Evolutionary conservation across 2,113 vertebrate species (phyloP), one percentile per base, ranked within the genome.

Genomic region (Etia nguti): DNA sequence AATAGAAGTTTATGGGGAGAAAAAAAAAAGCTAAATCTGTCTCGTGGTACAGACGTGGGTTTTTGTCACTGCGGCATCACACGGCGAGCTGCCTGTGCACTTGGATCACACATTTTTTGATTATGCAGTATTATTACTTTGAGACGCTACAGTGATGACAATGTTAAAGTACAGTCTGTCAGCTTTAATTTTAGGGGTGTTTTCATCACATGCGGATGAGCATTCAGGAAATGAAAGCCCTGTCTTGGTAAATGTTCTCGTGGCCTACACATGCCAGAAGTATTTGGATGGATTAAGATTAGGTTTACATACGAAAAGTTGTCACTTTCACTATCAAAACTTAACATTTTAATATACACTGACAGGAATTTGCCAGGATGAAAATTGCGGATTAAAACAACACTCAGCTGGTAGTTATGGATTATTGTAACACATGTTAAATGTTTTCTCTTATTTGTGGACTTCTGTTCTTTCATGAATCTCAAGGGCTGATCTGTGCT

Each of bases 151-250:
- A 46, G 86, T 62, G 85, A 50, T 83, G 86, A 80, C 26, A 79
- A 80, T 56, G 89, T 90, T 86, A 79, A 89, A 92, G 90, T 88
- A 70, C 68, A 90, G 86, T 84, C 88, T 91, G 86, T 91, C 94
- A 79, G 89, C 77, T 89, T 91, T 89, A 59, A 88, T 92, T 89
- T 60, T 6, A 31, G 68, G 80, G 29, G 5, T 59, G 57, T 91
- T 90, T 91, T 87, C 82, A 87, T 93, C 89, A 88, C 55, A 82
- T 55, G 70, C n/a, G 34, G 85, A 90, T 85, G 84, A 89, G 85
- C 52, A 70, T 18, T 81, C 56, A 18, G 41, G 24, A 59, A 70
- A 80, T 46, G 43, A 77, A 90, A 88, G 83, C 79, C 68, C 77
- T 24, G 31, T 55, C 62, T 83, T 59, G 52, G 41, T n/a, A 50